Base-by-base conservation (phyloP, 2,888 invertebrate species). In the Acanthococcus lagerstroemiae region DNA sequence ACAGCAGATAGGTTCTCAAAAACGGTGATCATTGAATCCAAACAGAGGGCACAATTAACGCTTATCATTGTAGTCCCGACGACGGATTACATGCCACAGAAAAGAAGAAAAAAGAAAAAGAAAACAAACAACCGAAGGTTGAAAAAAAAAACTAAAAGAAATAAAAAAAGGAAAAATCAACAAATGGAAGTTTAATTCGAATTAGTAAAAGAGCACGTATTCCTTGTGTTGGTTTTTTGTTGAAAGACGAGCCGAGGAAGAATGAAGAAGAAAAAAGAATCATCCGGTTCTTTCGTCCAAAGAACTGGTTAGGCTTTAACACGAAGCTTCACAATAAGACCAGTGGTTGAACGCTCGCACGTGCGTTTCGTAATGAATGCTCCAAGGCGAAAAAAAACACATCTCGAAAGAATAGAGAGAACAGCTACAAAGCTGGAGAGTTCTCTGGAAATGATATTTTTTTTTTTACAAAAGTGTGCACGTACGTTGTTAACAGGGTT, bases 161-260 rank as follows among this genome's bases (percentile, higher is more conserved):
- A 63, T 30, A 54, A 37, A 21, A 12, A 37, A 63, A 54, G 17
- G 63, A 44, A 63, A 63, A 63, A 54, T 52, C 54, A 63, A 63
- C 63, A 63, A 63, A 63, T 63, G 63, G 63, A 63, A 37, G 63
- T 63, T 63, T 63, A 63, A 63, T 63, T 63, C 63, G 63, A 63
- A 63, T 63, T 52, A 63, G 63, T 52, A 52, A 63, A 63, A 54
- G 63, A 63, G 48, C 63, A 63, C 63, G 63, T 63, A 52, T 63
- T 63, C 17, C 63, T 63, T 54, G 30, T 54, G 63, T 63, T 54
- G 54, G 54, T 63, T 63, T 63, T 48, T 63, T 63, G 26, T 60
- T 60, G 25, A 58, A 58, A 58, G 25, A 46, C 46, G 46, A 58
- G 46, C 50, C 60, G 48, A 58, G 26, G 24, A 24, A 60, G 22